Evolutionary conservation across 2,888 invertebrate species (phyloP).

Genomic region (Dasysyrphus albostriatus): DNA sequence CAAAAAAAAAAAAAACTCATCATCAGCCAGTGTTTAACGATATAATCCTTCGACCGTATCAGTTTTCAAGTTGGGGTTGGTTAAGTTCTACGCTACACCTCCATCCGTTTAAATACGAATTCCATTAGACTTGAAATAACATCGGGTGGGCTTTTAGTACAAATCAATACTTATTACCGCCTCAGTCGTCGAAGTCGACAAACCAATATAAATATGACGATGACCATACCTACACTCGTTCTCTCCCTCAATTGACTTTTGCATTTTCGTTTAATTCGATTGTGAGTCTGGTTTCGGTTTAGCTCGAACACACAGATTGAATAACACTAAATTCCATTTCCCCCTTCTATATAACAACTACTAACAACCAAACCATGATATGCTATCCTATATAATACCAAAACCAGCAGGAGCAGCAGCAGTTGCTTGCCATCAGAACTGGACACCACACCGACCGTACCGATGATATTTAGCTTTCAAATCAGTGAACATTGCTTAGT

Average conservation of each 20-base stretch:
- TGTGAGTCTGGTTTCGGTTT: constrained; percentile 22
- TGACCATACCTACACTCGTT: constrained; percentile 10
- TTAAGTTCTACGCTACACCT: neutral
- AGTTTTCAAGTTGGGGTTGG: constrained; percentile 27
- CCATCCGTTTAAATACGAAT: constrained; percentile 1
- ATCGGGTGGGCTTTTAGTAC: constrained; percentile 56
- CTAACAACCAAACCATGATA: neutral
- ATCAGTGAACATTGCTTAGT: constrained; percentile 24
- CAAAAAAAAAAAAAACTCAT: constrained; percentile 6
- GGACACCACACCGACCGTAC: too few species aligned
- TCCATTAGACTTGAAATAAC: constrained; percentile 45
- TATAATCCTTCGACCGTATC: constrained; percentile 61
- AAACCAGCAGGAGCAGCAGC: neutral
- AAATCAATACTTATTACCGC: constrained; percentile 62
- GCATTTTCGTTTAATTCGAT: constrained; percentile 57
- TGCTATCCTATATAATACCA: neutral
- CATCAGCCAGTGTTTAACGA: constrained; percentile 53
- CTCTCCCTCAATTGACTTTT: constrained; percentile 65
- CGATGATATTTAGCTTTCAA: constrained; percentile 37
- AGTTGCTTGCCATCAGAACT: neutral
- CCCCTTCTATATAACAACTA: neutral
- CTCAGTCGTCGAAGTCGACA: neutral
- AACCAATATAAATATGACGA: constrained; percentile 28
- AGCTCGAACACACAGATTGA: constrained; percentile 7
- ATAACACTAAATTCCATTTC: constrained; percentile 33